Conservation (phyloP, 2,797 vertebrate genomes). For the Danio kyathit region DNA sequence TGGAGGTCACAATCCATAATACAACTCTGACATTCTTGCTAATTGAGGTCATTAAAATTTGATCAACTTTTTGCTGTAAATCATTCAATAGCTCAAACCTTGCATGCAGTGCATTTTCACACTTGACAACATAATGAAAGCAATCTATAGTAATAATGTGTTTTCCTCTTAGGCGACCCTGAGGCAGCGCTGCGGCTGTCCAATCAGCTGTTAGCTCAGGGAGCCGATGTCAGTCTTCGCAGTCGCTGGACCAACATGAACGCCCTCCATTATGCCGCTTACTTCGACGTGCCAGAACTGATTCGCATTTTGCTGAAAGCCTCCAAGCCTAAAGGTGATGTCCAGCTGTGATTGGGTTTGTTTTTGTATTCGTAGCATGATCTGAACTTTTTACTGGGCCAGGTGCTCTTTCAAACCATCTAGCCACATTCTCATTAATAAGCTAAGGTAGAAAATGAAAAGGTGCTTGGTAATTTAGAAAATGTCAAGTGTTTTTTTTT, state of each 20-base stretch:
- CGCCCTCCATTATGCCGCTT: constrained; percentile 91
- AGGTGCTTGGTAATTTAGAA: background rate
- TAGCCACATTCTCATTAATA: background rate
- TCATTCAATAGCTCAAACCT: background rate
- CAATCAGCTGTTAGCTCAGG: constrained; percentile 85
- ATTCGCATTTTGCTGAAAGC: constrained; percentile 89
- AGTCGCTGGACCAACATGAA: constrained; percentile 98
- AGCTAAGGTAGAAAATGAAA: background rate
- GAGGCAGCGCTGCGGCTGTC: constrained; percentile 86
- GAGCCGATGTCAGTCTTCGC: constrained; percentile 88
- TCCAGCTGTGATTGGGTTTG: background rate
- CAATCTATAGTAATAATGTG: constrained; percentile 3
- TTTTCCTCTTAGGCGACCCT: constrained; percentile 82
- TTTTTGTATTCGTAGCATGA: background rate
- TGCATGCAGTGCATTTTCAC: background rate
- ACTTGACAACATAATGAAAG: background rate
- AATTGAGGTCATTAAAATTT: background rate
- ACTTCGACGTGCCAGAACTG: constrained; percentile 91
- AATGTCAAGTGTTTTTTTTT: constrained; percentile 1
- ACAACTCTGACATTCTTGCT: background rate
- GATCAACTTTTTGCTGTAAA: background rate
- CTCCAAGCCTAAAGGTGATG: constrained; percentile 83
- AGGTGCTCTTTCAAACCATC: background rate
- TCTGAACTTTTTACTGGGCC: background rate
- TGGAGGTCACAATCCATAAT: background rate